Percentiles rank a stretch among this genome's conserved stretches.
Evolutionary conservation across 2,797 vertebrate species (phyloP).

Genomic region (Sphenodon punctatus): DNA sequence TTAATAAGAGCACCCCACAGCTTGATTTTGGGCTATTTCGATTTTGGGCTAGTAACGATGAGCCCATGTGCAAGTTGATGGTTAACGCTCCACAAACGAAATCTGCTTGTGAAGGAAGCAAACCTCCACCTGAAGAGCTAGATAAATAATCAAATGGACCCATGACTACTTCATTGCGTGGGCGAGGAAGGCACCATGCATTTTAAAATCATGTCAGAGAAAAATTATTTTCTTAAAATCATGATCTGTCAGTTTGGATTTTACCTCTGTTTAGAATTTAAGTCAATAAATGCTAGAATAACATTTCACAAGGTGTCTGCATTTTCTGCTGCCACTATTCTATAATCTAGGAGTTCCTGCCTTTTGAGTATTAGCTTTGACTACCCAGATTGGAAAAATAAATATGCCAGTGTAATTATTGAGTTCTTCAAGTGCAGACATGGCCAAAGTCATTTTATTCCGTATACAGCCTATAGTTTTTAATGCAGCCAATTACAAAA

Average conservation of each 20-base stretch:
- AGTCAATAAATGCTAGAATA: background rate
- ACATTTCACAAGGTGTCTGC: background rate
- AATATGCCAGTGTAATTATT: background rate
- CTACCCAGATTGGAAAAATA: background rate
- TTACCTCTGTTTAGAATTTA: background rate
- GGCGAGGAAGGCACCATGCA: background rate
- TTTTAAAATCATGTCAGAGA: background rate
- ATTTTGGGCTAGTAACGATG: too few species aligned
- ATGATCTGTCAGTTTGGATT: background rate
- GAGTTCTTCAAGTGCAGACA: background rate
- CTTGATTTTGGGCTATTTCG: too few species aligned
- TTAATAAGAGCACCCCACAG: too few species aligned
- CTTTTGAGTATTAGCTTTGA: background rate
- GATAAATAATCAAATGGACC: too few species aligned
- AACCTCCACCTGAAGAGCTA: too few species aligned
- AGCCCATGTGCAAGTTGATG: too few species aligned
- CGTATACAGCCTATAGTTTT: background rate
- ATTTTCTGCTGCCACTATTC: rapidly evolving
- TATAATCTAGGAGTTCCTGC: background rate
- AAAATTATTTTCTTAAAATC: background rate
- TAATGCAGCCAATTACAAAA: slow-evolving; percentile 42
- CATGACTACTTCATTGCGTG: background rate
- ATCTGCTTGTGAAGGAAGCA: too few species aligned
- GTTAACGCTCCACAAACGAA: too few species aligned
- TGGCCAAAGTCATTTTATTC: background rate